Percentiles rank a stretch among this genome's conserved stretches.
phyloP scores from a whole-genome alignment of 2,113 vertebrate species.

The Cryptotis parvus region DNA sequence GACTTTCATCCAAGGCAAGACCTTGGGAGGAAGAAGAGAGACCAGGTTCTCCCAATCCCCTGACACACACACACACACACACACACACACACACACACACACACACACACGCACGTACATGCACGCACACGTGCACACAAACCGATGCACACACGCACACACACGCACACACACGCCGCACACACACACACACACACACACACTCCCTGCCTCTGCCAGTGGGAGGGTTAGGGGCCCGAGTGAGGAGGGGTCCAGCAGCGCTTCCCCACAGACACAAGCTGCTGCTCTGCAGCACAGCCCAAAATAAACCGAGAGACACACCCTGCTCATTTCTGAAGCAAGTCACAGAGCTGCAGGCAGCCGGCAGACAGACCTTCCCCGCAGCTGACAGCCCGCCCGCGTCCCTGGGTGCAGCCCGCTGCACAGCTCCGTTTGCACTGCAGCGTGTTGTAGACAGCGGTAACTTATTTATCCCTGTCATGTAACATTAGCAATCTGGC shows the following conservation, averaged over 20 bases:
- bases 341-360: slow-evolving; percentile 13
- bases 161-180: too few species aligned
- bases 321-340: slow-evolving; percentile 52
- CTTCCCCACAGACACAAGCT: not conserved
- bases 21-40: not conserved
- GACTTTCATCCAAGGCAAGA: not conserved
- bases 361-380: not conserved
- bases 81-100: too few species aligned
- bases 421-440: slow-evolving; percentile 16
- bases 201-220: too few species aligned
- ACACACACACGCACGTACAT: too few species aligned
- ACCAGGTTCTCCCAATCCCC: not conserved
- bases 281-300: slow-evolving; percentile 41
- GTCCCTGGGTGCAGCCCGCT: not conserved
- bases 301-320: slow-evolving; percentile 51
- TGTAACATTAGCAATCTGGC: slow-evolving; percentile 80
- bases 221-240: not conserved
- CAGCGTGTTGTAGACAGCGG: slow-evolving; percentile 70
- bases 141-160: too few species aligned
- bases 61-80: too few species aligned
- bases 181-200: too few species aligned
- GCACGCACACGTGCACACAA: too few species aligned
- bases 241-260: not conserved
- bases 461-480: slow-evolving; percentile 78
- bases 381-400: slow-evolving; percentile 11